Evolutionary conservation across 2,888 invertebrate genomes (phyloP), one percentile per base, ranked within the genome.

Genomic region (Heteropelma amictum): DNA sequence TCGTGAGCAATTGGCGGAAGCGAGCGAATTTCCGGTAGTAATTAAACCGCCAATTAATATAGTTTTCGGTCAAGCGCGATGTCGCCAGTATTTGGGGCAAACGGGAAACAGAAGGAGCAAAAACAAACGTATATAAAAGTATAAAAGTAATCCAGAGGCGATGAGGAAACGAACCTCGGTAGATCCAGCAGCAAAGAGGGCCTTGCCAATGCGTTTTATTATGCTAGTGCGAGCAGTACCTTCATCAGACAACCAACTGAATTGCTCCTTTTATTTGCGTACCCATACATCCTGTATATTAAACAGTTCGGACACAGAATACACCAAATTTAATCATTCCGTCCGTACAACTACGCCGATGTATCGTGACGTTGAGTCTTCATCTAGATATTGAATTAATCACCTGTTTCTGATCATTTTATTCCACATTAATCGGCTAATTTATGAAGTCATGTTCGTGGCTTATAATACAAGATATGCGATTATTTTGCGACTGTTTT

Each of bases 21-120:
- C 35, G 28, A 47, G 61, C 23, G 70, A 67, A 40, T 64, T 56
- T 49, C 61, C 72, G 76, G 60, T 72, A 78, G 77, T 80, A 79
- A 82, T 81, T 82, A 81, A 80, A 81, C 65, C 78, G 58, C 76
- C 75, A 79, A 80, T 83, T 83, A 82, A 83, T 81, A 82, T 63
- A 76, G 78, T 80, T 82, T 81, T 83, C 80, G 74, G 69, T 73
- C 70, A 56, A 64, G 63, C 63, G 38, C 54, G 54, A 54, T 60
- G 60, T 65, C 14, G 35, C 42, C 23, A 19, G 56, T 56, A 23
- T 47, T 10, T 47, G 35, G 35, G 28, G 56, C 23, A 35, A 14
- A 53, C n/a, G 53, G 14, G 38, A 45, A 30, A 23, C 42, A 33
- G 17, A 45, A 5, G 17, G 42, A 8, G 53, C 21, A n/a, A 0